phyloP scores from a whole-genome alignment of 2,113 vertebrate genomes.

The Tupaia tana region DNA sequence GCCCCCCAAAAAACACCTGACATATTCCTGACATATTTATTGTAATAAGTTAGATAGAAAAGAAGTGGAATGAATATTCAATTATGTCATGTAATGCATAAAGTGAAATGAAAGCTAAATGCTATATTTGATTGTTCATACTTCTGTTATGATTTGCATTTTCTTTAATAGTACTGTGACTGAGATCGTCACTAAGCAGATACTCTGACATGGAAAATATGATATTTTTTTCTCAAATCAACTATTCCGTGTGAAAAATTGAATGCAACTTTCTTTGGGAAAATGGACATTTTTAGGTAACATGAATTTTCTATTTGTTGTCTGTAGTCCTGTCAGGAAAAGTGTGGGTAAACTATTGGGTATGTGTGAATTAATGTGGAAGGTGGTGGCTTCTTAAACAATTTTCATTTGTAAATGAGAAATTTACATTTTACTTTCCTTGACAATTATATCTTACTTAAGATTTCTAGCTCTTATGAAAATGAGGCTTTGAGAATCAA shows the following conservation, averaged over 20 bases:
- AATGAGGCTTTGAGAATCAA: neutral
- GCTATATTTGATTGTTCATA: conserved; percentile 1
- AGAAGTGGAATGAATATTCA: neutral
- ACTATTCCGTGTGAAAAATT: neutral
- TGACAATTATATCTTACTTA: conserved; percentile 8
- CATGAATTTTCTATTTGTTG: neutral
- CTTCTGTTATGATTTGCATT: conserved; percentile 11
- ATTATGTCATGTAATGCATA: neutral
- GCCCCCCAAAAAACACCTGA: no score
- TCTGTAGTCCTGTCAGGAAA: neutral
- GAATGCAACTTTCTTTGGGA: neutral
- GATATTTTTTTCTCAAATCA: neutral
- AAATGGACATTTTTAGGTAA: conserved; percentile 3
- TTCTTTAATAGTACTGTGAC: neutral
- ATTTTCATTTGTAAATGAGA: neutral
- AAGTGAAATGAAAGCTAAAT: conserved; percentile 2
- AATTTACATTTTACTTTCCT: neutral
- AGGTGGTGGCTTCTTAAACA: neutral
- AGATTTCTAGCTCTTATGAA: conserved; percentile 5
- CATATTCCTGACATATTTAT: no score
- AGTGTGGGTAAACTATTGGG: neutral
- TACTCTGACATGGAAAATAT: neutral
- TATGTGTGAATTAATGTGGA: neutral
- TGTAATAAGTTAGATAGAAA: neutral
- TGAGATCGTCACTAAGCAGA: neutral